phyloP scores from a whole-genome alignment of 2,888 invertebrate species.

The Hemicrepidius hirtus region DNA sequence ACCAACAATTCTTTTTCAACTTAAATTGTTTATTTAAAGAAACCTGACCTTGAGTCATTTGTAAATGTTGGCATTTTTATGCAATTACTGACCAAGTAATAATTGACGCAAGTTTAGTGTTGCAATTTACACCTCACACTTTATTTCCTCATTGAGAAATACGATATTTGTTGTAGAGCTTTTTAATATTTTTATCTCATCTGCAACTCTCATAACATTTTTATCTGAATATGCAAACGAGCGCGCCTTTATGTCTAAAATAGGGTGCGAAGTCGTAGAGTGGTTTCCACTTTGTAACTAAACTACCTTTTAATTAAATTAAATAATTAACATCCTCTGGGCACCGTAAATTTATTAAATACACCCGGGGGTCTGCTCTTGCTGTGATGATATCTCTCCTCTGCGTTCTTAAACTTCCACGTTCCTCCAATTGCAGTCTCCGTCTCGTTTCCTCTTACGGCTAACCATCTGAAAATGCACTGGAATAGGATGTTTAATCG shows the following conservation, averaged over 20 bases:
- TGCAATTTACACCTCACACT: no score
- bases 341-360: constrained; percentile 64
- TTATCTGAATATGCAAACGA: constrained; percentile 44
- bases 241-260: constrained; percentile 31
- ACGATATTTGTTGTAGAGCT: background rate
- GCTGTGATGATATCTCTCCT: constrained; percentile 56
- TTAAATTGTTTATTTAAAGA: no score
- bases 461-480: constrained; percentile 23
- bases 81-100: no score
- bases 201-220: background rate
- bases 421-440: constrained; percentile 36
- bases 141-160: no score
- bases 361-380: constrained; percentile 57
- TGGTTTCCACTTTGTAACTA: constrained; percentile 56
- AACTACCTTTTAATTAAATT: constrained; percentile 67
- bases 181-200: background rate
- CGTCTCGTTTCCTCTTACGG: constrained; percentile 40
- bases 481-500: constrained; percentile 53
- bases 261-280: constrained; percentile 54
- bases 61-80: no score
- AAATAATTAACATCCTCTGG: constrained; percentile 67
- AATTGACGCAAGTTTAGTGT: no score
- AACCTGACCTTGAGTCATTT: no score
- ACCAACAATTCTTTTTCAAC: no score
- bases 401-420: constrained; percentile 44